Percentiles rank a stretch among this genome's conserved stretches.
These are phyloP conservation scores for Stomatorhinus walkeri DNA, from an alignment of 2,797 vertebrate species.

Conservation along the genomic window DNA sequence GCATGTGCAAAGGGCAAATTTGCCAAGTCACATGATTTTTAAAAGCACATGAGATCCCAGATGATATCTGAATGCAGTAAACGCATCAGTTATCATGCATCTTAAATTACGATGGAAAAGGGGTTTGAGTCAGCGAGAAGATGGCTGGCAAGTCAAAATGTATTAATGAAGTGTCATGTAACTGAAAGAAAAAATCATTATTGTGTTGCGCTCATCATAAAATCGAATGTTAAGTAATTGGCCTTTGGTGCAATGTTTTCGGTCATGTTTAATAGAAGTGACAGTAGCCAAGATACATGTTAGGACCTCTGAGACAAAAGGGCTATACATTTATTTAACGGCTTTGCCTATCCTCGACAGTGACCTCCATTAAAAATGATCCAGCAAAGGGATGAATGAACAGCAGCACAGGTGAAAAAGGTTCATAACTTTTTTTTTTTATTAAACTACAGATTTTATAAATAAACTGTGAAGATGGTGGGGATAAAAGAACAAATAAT, in stretches of 20 bases:
- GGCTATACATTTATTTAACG: conserved; percentile 32
- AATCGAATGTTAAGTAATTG: conserved; percentile 24
- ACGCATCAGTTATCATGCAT: not conserved
- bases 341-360: conserved; percentile 23
- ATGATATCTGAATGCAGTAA: not conserved
- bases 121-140: not conserved
- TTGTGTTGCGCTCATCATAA: not conserved
- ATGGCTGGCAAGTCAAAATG: not conserved
- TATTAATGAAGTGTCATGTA: not conserved
- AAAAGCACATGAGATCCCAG: not conserved
- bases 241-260: conserved; percentile 28
- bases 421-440: not conserved
- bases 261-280: conserved; percentile 24
- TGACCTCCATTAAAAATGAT: conserved; percentile 33
- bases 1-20: not conserved
- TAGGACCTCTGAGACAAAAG: conserved; percentile 25
- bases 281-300: conserved; percentile 10
- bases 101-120: not conserved
- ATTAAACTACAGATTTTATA: not conserved
- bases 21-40: not conserved
- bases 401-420: conserved; percentile 1
- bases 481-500: not conserved
- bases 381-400: conserved; percentile 19
- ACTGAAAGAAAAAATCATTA: not conserved
- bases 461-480: not conserved